A percentile compares a stretch with the other conserved stretches of the same genome.
phyloP scores from a whole-genome alignment of 2,797 vertebrate species.

The Chrosomus eos region DNA sequence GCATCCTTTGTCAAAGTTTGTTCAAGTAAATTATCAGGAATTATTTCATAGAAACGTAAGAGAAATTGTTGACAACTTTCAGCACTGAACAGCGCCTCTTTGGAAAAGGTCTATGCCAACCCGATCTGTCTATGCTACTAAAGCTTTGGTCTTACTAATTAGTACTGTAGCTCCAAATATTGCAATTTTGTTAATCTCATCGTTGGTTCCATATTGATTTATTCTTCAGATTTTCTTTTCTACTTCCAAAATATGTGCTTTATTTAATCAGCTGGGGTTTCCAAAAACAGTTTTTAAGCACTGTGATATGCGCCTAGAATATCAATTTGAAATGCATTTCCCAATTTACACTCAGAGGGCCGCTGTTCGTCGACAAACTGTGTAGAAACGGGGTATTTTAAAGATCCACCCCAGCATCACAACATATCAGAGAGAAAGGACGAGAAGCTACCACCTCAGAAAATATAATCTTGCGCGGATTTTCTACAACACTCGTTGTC shows the following conservation, averaged over 20 bases:
- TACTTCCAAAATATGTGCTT: not conserved
- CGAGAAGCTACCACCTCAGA: not conserved
- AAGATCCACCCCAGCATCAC: not conserved
- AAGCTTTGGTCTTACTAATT: not conserved
- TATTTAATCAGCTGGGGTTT: not conserved
- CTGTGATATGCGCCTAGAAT: not conserved
- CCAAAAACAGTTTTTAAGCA: too few species aligned
- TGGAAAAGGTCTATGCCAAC: fast-evolving
- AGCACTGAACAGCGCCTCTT: not conserved
- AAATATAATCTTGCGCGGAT: not conserved
- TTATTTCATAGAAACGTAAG: not conserved
- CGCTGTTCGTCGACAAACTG: constrained; percentile 69
- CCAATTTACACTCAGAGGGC: constrained; percentile 67
- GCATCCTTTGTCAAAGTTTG: not conserved
- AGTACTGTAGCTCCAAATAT: not conserved
- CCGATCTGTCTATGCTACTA: fast-evolving
- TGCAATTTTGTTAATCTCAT: not conserved
- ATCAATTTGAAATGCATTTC: constrained; percentile 61
- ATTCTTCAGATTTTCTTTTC: not conserved
- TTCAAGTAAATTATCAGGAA: not conserved
- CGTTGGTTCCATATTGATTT: not conserved
- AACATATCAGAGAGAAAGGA: not conserved
- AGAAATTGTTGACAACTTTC: not conserved
- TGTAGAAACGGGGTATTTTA: not conserved
- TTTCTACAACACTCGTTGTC: not conserved